These are phyloP conservation scores for Colletes gigas DNA, from an alignment of 1,140 invertebrate genomes.

Conservation along the genomic window DNA sequence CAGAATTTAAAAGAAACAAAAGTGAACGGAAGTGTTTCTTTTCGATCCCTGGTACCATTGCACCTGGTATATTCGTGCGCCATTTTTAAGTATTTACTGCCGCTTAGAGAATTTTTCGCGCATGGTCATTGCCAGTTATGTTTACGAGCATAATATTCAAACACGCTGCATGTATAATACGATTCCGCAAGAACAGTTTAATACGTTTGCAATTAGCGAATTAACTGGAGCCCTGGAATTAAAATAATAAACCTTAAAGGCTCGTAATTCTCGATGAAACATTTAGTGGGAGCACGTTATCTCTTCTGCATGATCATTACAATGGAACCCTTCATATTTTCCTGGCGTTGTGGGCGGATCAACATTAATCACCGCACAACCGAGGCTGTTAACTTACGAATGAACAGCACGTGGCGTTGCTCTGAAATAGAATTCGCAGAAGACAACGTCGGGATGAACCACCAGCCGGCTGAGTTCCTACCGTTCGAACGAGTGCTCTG, in stretches of 20 bases:
- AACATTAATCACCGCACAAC: constrained; percentile 48
- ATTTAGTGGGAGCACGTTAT: constrained; percentile 11
- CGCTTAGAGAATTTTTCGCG: too few relatives aligned
- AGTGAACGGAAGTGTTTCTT: too few relatives aligned
- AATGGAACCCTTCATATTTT: constrained; percentile 49
- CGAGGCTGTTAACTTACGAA: constrained; percentile 41
- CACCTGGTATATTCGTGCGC: too few relatives aligned
- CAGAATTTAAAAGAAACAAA: too few relatives aligned
- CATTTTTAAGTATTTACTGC: too few relatives aligned
- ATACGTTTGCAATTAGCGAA: not conserved
- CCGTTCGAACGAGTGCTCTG: not conserved
- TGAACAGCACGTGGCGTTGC: constrained; percentile 22
- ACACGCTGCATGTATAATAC: not conserved
- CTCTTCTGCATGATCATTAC: constrained; percentile 12
- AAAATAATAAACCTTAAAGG: constrained; percentile 10
- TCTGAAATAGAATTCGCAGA: constrained; percentile 59
- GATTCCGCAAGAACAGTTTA: not conserved
- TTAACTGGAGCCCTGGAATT: not conserved
- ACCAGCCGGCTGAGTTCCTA: constrained; percentile 18
- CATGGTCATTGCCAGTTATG: not conserved
- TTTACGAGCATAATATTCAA: not conserved
- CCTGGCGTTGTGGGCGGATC: constrained; percentile 36
- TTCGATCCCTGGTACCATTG: too few relatives aligned
- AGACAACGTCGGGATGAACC: constrained; percentile 44
- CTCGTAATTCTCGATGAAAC: not conserved